Base-by-base conservation (phyloP, 2,113 vertebrate species). In the Dolichallabes microphthalmus region DNA sequence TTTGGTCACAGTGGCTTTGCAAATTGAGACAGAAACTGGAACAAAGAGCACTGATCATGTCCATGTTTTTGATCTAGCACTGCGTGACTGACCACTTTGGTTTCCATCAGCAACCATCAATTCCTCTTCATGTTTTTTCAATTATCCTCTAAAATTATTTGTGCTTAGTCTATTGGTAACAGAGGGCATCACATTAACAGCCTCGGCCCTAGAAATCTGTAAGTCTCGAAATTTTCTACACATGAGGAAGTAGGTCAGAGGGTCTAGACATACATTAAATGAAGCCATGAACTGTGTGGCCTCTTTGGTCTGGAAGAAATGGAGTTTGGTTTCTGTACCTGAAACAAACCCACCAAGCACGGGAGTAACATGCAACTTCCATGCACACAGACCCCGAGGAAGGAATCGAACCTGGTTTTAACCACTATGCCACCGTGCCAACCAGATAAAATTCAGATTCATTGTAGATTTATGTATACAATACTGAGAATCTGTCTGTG, bases 271-370 rank as follows among this genome's bases (percentile, higher is more conserved):
- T 55, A 95, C 94, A 39, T 95, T 95, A 66, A 94, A 75, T 0
- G 94, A 91, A 0, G 96, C 94, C 15, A 99, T 89, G 0, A 96
- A 79, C 55, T 98, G 93, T 0, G 96, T 94, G 3, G 93, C 93
- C 88, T 98, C 97, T 89, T 99, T 99, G 10, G 94, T 17, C 0
- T 97, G 95, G 90, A 90, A 95, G 78, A 98, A 89, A 0, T 89
- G 68, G 20, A 84, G 93, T 11, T 88, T 86, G 7, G 88, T 15
- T 4, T 85, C 39, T 39, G 39, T 39, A 39, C 39, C 39, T 39
- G 39, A 6, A 39, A 39, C 39, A 39, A 39, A 39, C 39, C 39
- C 39, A 39, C 39, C 39, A 39, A 39, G 39, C 39, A 39, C 39
- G 7, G 39, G 39, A 6, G 39, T 0, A 39, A 39, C 39, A 39